These are phyloP conservation scores for Cricetomys ansorgei DNA, from an alignment of 2,113 vertebrate species.

Conservation along the genomic window DNA sequence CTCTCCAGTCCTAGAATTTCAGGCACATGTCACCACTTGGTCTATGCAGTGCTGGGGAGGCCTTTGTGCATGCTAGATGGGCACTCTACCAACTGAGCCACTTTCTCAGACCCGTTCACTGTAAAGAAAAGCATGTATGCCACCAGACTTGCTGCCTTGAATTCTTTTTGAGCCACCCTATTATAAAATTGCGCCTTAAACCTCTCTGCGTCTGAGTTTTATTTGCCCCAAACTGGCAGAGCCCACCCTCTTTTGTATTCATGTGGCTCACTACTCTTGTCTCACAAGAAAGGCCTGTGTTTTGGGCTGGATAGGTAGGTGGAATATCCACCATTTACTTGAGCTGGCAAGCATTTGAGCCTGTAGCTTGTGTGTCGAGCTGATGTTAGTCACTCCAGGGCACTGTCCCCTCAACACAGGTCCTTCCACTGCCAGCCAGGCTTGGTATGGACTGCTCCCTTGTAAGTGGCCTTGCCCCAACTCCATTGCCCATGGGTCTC, in stretches of 20 bases:
- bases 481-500: not conserved
- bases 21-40: fast-evolving
- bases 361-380: not conserved
- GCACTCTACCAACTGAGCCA: not conserved
- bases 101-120: not conserved
- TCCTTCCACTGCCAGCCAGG: not conserved
- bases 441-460: not conserved
- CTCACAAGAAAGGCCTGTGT: not conserved
- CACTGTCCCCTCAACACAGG: fast-evolving
- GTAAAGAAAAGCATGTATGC: not conserved
- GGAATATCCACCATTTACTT: no score
- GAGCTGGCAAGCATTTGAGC: not conserved
- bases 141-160: not conserved
- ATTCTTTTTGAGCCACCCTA: not conserved
- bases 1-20: not conserved
- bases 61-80: not conserved
- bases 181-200: not conserved
- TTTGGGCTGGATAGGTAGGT: no score
- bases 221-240: no score
- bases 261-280: not conserved
- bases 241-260: not conserved
- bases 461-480: not conserved
- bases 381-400: not conserved
- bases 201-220: not conserved
- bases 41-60: not conserved